A percentile compares a stretch with the other conserved stretches of the same genome.
phyloP scores from a whole-genome alignment of 2,113 vertebrate species.

The Mirza zaza region DNA sequence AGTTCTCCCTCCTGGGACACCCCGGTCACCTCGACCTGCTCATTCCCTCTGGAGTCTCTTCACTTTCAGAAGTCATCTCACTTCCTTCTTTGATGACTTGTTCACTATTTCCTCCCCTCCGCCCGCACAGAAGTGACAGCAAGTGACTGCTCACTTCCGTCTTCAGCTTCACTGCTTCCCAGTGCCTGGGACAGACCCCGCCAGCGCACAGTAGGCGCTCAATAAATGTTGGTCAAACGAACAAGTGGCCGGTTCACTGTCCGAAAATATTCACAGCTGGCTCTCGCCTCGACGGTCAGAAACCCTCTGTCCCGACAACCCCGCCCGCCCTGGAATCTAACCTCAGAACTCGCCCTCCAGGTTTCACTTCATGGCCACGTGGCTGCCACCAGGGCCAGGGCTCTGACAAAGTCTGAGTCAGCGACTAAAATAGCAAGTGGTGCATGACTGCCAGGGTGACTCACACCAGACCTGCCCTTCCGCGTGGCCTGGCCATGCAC shows the following conservation, averaged over 20 bases:
- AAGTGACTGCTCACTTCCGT: neutral
- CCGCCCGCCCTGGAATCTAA: neutral
- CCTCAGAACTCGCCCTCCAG: neutral
- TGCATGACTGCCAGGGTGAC: neutral
- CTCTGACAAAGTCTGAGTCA: neutral
- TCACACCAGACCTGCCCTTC: neutral
- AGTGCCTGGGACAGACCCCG: neutral
- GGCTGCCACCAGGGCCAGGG: neutral
- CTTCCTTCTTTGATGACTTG: neutral
- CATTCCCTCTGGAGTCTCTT: neutral
- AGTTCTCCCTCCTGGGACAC: neutral
- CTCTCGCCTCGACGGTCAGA: neutral
- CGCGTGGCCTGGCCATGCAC: rapidly evolving
- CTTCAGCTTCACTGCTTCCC: neutral
- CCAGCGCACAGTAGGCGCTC: neutral
- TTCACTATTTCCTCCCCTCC: no score
- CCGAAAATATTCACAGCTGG: no score
- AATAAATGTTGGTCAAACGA: neutral
- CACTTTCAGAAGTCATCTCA: neutral
- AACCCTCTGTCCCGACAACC: neutral
- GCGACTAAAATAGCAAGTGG: neutral
- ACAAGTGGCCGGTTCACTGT: neutral
- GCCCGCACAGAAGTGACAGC: neutral
- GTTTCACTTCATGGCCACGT: neutral
- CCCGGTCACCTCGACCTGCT: neutral